phyloP scores from a whole-genome alignment of 2,113 vertebrate genomes.

The Sigmodon hispidus region DNA sequence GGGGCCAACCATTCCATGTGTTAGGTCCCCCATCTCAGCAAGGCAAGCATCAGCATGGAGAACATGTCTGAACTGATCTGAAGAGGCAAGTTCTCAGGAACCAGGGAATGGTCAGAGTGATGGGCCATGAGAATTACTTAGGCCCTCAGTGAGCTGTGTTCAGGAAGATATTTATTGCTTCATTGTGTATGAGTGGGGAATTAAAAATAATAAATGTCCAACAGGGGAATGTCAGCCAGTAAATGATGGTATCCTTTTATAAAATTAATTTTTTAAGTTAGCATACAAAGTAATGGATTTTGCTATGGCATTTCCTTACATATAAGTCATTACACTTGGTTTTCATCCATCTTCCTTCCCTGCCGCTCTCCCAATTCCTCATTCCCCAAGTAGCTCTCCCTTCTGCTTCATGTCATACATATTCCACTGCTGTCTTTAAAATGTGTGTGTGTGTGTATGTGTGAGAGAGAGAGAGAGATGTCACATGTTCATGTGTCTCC shows the following conservation, averaged over 20 bases:
- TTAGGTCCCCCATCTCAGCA: fast-evolving
- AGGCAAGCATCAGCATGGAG: neutral
- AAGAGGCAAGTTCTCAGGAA: neutral
- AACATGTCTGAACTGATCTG: neutral
- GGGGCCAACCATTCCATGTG: neutral
- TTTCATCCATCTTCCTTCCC: neutral
- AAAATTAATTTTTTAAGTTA: neutral
- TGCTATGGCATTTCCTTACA: neutral
- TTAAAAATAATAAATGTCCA: conserved; percentile 2
- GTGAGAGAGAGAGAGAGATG: no score
- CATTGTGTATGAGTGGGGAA: neutral
- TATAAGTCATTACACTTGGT: neutral
- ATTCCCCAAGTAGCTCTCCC: neutral
- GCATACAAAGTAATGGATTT: neutral
- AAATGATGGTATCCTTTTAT: neutral
- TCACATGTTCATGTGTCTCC: neutral
- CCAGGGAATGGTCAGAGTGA: neutral
- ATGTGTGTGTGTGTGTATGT: neutral
- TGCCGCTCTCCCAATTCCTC: neutral
- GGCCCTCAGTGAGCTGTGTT: neutral
- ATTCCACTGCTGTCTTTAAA: neutral
- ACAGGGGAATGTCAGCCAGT: neutral
- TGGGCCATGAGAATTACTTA: neutral
- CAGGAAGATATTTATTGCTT: neutral
- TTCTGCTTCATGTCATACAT: neutral